Percentiles rank a stretch among this genome's conserved stretches.
These are phyloP conservation scores for Volucella zonaria DNA, from an alignment of 2,888 invertebrate species.

Conservation along the genomic window DNA sequence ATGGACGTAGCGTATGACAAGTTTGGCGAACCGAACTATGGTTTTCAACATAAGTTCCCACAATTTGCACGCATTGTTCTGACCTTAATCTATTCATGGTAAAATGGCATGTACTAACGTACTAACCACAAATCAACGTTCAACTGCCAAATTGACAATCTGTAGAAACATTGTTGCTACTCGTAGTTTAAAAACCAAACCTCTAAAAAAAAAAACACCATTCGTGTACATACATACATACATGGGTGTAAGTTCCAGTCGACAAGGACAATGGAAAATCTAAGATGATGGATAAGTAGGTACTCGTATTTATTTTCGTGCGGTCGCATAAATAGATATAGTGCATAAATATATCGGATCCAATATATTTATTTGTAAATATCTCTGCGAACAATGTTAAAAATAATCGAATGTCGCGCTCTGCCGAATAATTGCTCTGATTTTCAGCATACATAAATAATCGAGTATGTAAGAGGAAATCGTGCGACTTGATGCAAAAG, in stretches of 20 bases:
- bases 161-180: no score
- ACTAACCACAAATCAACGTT: no score
- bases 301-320: constrained; percentile 10
- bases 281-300: constrained; percentile 33
- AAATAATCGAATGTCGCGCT: constrained; percentile 40
- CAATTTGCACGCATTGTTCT: no score
- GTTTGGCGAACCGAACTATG: no score
- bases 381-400: background rate
- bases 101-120: no score
- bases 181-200: no score
- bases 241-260: constrained; percentile 64
- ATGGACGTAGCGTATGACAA: no score
- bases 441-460: background rate
- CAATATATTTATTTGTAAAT: background rate
- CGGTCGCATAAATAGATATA: constrained; percentile 18
- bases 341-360: no score
- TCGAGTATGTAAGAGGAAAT: constrained; percentile 17
- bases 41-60: no score
- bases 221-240: constrained; percentile 15
- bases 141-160: no score
- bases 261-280: constrained; percentile 47
- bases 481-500: constrained; percentile 43
- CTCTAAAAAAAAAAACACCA: no score
- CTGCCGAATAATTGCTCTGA: background rate
- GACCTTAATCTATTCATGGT: no score